Evolutionary conservation across 2,888 invertebrate species (phyloP), one percentile per base, ranked within the genome.

Genomic region (Eupithecia subfuscata): DNA sequence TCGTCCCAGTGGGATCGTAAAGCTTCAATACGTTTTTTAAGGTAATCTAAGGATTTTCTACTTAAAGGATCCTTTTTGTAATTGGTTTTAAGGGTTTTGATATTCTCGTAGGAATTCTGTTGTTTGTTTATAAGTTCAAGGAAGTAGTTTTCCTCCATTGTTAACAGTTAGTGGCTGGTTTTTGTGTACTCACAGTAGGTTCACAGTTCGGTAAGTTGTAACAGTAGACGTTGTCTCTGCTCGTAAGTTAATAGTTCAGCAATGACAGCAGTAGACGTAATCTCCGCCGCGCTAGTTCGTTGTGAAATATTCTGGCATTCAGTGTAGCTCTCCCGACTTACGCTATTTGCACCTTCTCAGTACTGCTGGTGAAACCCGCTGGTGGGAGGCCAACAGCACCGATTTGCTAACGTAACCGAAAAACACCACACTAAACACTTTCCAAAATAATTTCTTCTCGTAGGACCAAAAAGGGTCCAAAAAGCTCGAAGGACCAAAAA

Each of bases 401-500:
- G 64, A 64, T 22, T 64, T 64, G 34, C 64, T 34, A 64, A 56
- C 56, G 56, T 56, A 56, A 56, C 56, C 56, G 56, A 64, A 64
- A 64, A 64, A 64, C 30, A 64, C 64, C 34, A 30, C 30, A 34
- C 14, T 12, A 30, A 64, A 64, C 56, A 56, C 56, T 22, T 56
- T 56, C 56, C 8, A 73, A 22, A 48, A 37, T 45, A 45, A 5
- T 45, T 45, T 45, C 45, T 45, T 45, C 45, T 45, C 45, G 45
- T 16, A 45, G 45, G 45, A 45, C 45, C 45, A 30, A 30, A 30
- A 30, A 30, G 30, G 30, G 1, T 30, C 30, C 30, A 30, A 30
- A 3, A 30, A 30, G 30, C 30, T 30, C 30, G 30, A 30, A 30
- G 30, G 30, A 30, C 30, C 30, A 30, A 45, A 45, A 45, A 45